Conservation (phyloP, 2,113 vertebrate genomes). For the Oncorhynchus nerka region DNA sequence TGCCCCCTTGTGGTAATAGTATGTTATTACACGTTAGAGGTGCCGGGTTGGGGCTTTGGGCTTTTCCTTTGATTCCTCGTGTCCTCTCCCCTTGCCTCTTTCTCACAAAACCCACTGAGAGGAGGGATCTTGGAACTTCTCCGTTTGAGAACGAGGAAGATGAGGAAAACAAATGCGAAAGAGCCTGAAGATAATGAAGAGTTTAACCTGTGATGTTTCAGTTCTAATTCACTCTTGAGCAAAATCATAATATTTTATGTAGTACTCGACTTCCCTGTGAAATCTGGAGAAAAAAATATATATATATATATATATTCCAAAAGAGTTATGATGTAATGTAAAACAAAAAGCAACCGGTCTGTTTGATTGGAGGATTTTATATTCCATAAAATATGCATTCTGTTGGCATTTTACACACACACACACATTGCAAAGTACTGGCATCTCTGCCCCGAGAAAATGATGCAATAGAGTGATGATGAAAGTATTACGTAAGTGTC, state of each 20-base stretch:
- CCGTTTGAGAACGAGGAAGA: too few relatives aligned
- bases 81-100: too few relatives aligned
- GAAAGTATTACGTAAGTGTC: conserved; percentile 54
- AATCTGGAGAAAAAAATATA: not conserved
- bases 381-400: conserved; percentile 49
- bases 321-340: conserved; percentile 24
- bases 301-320: too few relatives aligned
- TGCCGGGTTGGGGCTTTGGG: too few relatives aligned
- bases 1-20: conserved; percentile 11
- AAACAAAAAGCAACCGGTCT: not conserved
- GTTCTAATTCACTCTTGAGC: not conserved
- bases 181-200: not conserved
- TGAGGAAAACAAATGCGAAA: too few relatives aligned
- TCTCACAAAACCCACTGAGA: too few relatives aligned
- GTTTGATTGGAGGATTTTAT: conserved; percentile 33
- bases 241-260: too few relatives aligned
- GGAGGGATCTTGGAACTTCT: too few relatives aligned
- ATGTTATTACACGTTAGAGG: not conserved
- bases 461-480: conserved; percentile 24
- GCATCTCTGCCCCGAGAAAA: conserved; percentile 23
- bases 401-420: conserved; percentile 24
- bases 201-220: not conserved
- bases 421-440: conserved; percentile 10
- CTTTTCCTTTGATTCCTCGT: too few relatives aligned
- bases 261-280: not conserved